Conservation (phyloP, 2,113 vertebrate genomes). For the Tringa solitaria region DNA sequence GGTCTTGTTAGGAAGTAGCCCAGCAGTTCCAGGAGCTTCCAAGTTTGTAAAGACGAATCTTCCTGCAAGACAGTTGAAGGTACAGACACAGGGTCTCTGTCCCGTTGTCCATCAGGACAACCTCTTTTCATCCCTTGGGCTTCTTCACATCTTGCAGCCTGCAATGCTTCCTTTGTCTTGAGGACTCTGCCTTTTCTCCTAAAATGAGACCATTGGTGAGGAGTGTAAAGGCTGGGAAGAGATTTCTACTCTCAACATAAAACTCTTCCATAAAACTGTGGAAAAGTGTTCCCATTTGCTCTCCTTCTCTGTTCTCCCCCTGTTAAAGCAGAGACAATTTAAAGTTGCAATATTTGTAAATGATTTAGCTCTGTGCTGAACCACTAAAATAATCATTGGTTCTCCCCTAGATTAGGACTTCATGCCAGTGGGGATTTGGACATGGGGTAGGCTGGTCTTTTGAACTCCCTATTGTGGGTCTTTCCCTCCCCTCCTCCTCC, state of each 20-base stretch:
- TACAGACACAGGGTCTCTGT: rapidly evolving
- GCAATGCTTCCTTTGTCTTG: background rate
- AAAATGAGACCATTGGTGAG: background rate
- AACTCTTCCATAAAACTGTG: background rate
- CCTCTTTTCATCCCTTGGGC: background rate
- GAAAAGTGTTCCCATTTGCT: background rate
- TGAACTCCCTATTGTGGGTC: background rate
- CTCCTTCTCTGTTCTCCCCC: background rate
- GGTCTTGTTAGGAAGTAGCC: background rate
- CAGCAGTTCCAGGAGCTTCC: background rate
- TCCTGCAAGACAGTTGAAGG: background rate
- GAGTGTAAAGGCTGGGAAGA: background rate
- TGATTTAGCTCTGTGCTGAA: background rate
- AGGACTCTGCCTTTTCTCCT: background rate
- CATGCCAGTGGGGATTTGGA: background rate
- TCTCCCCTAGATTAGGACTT: background rate
- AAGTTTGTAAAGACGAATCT: background rate
- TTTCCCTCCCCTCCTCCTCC: background rate
- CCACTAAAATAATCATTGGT: background rate
- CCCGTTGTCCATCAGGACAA: background rate
- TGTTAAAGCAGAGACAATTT: background rate
- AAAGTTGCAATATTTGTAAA: background rate
- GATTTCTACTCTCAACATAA: background rate
- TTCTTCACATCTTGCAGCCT: background rate
- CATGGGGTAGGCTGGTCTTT: background rate